These are phyloP conservation scores for Bovichtus variegatus DNA, from an alignment of 2,797 vertebrate species.

Conservation along the genomic window DNA sequence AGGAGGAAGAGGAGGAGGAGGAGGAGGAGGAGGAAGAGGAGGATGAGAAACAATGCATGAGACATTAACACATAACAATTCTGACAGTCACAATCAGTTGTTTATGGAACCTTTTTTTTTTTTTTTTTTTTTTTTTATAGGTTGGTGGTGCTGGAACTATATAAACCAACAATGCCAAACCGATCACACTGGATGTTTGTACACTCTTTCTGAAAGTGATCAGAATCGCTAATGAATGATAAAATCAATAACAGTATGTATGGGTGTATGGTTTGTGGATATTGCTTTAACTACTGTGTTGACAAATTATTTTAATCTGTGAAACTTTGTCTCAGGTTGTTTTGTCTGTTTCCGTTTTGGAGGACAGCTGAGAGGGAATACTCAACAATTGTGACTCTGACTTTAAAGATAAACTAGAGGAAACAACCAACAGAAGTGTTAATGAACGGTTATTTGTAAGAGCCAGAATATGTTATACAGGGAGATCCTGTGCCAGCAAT, in stretches of 20 bases:
- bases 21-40: conserved; percentile 44
- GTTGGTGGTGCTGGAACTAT: conserved; percentile 22
- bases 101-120: conserved; percentile 57
- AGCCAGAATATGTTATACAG: no score
- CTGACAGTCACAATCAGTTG: conserved; percentile 52
- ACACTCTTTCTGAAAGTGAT: background rate
- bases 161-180: background rate
- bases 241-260: background rate
- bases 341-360: background rate
- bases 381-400: conserved; percentile 5
- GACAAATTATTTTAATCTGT: background rate
- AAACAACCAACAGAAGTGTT: no score
- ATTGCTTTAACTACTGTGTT: background rate
- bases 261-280: background rate
- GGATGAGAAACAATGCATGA: conserved; percentile 39
- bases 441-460: no score
- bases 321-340: background rate
- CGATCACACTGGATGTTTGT: background rate
- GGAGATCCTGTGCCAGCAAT: no score
- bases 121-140: conserved; percentile 60
- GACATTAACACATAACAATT: conserved; percentile 53
- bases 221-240: background rate
- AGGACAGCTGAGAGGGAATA: background rate
- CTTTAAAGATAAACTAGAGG: background rate
- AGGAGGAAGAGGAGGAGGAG: conserved; percentile 38